phyloP scores from a whole-genome alignment of 1,140 invertebrate species.

The Harlomillsia oculata region DNA sequence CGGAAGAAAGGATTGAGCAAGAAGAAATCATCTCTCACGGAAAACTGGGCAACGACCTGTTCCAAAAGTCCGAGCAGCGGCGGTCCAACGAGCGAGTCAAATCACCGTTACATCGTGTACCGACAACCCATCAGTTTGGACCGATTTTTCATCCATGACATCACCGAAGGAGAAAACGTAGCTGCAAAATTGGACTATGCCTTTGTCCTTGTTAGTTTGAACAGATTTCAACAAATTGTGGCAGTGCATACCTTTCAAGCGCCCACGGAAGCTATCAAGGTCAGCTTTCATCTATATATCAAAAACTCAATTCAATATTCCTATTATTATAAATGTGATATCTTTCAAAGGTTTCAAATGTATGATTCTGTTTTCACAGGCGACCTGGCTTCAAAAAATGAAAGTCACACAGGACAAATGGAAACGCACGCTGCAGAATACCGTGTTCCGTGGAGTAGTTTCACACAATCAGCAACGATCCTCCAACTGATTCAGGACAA shows the following conservation, averaged over 20 bases:
- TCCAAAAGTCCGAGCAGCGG: slow-evolving; percentile 38
- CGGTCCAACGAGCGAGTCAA: slow-evolving; percentile 38
- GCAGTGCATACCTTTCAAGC: slow-evolving; percentile 51
- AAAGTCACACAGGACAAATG: slow-evolving; percentile 48
- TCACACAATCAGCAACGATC: no score
- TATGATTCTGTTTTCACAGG: slow-evolving; percentile 36
- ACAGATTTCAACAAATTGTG: slow-evolving; percentile 52
- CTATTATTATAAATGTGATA: background rate
- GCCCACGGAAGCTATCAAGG: slow-evolving; percentile 46
- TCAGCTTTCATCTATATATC: slow-evolving; percentile 35
- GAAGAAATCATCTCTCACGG: slow-evolving; percentile 50
- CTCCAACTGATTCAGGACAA: slow-evolving; percentile 30
- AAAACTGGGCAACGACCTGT: slow-evolving; percentile 45
- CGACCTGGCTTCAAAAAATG: slow-evolving; percentile 45
- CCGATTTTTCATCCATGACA: slow-evolving; percentile 56
- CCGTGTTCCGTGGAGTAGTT: slow-evolving; percentile 35
- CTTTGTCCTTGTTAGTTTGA: slow-evolving; percentile 51
- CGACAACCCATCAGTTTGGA: slow-evolving; percentile 58
- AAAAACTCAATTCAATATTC: slow-evolving; percentile 1
- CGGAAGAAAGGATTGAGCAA: slow-evolving; percentile 51
- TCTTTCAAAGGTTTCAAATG: background rate
- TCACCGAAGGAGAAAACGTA: slow-evolving; percentile 47
- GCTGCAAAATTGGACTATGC: slow-evolving; percentile 48
- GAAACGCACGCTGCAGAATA: slow-evolving; percentile 46
- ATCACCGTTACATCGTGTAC: slow-evolving; percentile 52